phyloP scores from a whole-genome alignment of 2,888 invertebrate genomes.

The Cordilura impudica region DNA sequence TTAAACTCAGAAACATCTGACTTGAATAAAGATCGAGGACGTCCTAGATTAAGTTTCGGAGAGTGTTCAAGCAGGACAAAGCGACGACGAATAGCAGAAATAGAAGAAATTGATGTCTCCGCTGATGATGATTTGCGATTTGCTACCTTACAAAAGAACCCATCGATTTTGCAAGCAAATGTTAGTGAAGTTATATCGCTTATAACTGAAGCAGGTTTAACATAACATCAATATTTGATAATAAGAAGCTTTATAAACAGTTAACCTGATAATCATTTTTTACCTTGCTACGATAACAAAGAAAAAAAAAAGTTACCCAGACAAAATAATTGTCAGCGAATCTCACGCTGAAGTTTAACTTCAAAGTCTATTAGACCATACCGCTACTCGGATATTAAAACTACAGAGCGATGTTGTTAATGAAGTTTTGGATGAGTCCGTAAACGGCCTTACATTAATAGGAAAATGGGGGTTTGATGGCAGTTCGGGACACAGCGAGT shows the following conservation, averaged over 20 bases:
- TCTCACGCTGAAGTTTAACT: constrained; percentile 37
- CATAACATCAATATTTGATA: constrained; percentile 20
- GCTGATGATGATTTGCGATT: no score
- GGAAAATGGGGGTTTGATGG: no score
- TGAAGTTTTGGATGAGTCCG: constrained; percentile 2
- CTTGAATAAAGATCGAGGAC: no score
- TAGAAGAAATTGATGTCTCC: constrained; percentile 17
- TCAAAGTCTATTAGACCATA: constrained; percentile 35
- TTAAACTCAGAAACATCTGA: constrained; percentile 6
- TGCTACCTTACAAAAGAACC: background rate
- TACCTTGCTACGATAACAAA: constrained; percentile 2
- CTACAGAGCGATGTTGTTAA: constrained; percentile 38
- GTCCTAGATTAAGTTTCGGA: no score
- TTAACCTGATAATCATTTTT: background rate
- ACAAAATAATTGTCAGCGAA: constrained; percentile 46
- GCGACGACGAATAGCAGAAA: constrained; percentile 7
- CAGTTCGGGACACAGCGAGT: no score
- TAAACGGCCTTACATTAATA: constrained; percentile 32
- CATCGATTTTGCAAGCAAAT: constrained; percentile 8
- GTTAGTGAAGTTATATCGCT: constrained; percentile 21
- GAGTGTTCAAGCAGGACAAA: constrained; percentile 24
- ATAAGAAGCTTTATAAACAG: background rate
- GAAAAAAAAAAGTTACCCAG: constrained; percentile 51
- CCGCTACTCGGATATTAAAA: constrained; percentile 43
- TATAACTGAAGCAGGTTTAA: constrained; percentile 23